Conservation (phyloP, 1,140 invertebrate species). For the Drosophila nigrodunni region DNA sequence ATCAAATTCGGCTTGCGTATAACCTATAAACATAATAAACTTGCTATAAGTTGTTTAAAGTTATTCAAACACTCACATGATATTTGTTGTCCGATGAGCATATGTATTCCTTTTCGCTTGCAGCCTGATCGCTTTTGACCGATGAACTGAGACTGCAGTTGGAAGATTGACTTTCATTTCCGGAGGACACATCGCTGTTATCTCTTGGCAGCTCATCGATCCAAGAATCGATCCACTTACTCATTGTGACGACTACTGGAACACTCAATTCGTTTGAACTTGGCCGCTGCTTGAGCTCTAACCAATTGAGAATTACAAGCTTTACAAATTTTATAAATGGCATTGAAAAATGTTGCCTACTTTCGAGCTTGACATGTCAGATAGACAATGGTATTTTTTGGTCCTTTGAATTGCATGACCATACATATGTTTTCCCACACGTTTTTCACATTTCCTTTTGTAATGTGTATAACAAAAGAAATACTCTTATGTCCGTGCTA, state of each 20-base stretch:
- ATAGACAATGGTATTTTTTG: not conserved
- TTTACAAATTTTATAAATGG: not conserved
- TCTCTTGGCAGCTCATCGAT: slow-evolving; percentile 32
- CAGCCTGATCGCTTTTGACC: slow-evolving; percentile 20
- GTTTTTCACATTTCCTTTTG: slow-evolving; percentile 15
- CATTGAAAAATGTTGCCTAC: slow-evolving; percentile 14
- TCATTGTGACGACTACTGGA: not conserved
- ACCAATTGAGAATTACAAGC: slow-evolving; percentile 21
- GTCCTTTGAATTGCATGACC: slow-evolving; percentile 7
- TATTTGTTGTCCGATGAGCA: slow-evolving; percentile 2
- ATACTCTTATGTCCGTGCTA: slow-evolving; percentile 16
- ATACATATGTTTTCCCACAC: slow-evolving; percentile 11
- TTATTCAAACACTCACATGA: slow-evolving; percentile 37
- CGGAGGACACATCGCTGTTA: slow-evolving; percentile 48
- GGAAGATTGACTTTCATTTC: slow-evolving; percentile 15
- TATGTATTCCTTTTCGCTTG: slow-evolving; percentile 32
- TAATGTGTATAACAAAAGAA: slow-evolving; percentile 12
- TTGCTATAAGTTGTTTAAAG: no score
- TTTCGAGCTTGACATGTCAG: slow-evolving; percentile 10
- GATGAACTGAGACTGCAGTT: slow-evolving; percentile 41
- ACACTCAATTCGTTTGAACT: not conserved
- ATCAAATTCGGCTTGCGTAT: slow-evolving; percentile 34
- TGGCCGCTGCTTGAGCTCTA: not conserved
- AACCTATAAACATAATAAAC: slow-evolving; percentile 24
- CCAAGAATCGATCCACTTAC: not conserved